Percentiles rank a stretch among this genome's conserved stretches.
These are phyloP conservation scores for Zapus hudsonius DNA, from an alignment of 2,113 vertebrate genomes.

Conservation along the genomic window DNA sequence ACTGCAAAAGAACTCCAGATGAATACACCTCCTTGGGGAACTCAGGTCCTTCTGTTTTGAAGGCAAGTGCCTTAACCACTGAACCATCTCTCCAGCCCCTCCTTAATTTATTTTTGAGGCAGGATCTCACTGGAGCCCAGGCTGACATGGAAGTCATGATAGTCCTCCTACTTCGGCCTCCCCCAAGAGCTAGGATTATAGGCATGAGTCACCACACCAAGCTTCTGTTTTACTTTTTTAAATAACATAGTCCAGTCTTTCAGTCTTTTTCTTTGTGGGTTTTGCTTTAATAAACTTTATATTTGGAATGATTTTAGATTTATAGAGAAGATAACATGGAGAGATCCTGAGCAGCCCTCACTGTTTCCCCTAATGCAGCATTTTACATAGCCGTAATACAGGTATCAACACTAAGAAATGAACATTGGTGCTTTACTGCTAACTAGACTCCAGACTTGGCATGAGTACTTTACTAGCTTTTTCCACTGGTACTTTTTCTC, in stretches of 20 bases:
- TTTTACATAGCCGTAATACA: not conserved
- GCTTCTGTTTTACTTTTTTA: no score
- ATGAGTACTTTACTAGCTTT: not conserved
- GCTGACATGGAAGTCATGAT: no score
- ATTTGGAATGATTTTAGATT: constrained; percentile 20
- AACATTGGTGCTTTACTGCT: not conserved
- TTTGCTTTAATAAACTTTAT: not conserved
- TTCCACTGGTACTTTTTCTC: not conserved
- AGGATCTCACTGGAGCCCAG: no score
- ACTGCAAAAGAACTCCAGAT: no score
- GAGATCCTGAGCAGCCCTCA: not conserved
- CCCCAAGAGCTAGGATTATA: no score
- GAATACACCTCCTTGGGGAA: no score
- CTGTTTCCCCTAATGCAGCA: not conserved
- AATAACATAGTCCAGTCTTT: not conserved
- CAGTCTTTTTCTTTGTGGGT: not conserved
- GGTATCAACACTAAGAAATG: not conserved
- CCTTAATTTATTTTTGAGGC: no score
- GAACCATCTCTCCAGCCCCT: no score
- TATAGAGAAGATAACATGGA: not conserved
- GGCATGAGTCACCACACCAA: no score
- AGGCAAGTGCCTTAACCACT: no score
- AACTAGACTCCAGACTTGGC: not conserved
- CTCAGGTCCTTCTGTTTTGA: no score
- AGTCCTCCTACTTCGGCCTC: no score